Evolutionary conservation across 92 coral and sea anemone genomes (phyloP).

Genomic region (Parazoanthus atlanticus): DNA sequence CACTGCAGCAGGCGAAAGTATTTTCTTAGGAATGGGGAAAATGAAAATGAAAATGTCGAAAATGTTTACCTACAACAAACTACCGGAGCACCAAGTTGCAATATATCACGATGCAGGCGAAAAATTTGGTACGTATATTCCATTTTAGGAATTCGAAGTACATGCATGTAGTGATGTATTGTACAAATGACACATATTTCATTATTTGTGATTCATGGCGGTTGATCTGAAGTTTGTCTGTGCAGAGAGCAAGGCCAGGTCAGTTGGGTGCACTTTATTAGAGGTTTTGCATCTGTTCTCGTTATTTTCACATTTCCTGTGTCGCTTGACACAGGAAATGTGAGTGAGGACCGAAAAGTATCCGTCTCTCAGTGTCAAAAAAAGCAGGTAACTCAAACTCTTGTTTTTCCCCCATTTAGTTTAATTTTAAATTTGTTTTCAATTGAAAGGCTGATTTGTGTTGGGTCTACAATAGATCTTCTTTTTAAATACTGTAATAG

Average conservation of each 20-base stretch:
- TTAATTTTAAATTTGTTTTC: no score
- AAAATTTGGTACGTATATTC: conserved; percentile 44
- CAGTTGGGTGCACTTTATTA: conserved; percentile 52
- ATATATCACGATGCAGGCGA: conserved; percentile 75
- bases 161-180: neutral
- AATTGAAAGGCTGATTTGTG: no score
- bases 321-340: conserved; percentile 88
- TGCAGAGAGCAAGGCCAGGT: conserved; percentile 56
- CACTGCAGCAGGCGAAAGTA: neutral
- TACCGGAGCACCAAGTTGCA: conserved; percentile 90
- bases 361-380: no score
- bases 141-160: no score
- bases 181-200: neutral
- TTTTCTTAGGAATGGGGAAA: no score
- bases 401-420: no score
- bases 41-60: conserved; percentile 75
- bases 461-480: no score
- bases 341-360: conserved; percentile 68
- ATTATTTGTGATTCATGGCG: neutral
- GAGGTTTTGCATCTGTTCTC: conserved; percentile 62
- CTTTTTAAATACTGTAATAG: no score
- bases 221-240: neutral
- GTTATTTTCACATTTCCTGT: conserved; percentile 80
- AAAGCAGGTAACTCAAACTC: no score
- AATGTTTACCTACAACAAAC: conserved; percentile 74